A percentile compares a stretch with the other conserved stretches of the same genome.
Conservation (phyloP, 2,113 vertebrate species). For the Eleginops maclovinus region DNA sequence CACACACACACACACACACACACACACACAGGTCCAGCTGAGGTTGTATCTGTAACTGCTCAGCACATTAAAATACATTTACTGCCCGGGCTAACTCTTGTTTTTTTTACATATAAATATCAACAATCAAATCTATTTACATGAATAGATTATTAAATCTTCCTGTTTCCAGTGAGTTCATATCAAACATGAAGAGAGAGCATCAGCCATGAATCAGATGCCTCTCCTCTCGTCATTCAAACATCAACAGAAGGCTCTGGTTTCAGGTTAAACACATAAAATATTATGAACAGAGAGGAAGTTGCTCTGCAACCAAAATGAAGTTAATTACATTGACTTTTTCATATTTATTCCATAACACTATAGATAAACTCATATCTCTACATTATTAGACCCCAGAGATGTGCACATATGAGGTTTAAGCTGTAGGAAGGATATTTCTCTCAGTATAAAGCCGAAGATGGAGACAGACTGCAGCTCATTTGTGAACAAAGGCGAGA, state of each 20-base stretch:
- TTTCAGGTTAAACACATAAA: constrained; percentile 82
- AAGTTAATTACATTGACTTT: constrained; percentile 83
- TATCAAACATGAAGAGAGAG: constrained; percentile 75
- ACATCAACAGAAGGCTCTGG: constrained; percentile 79
- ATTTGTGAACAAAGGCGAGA: constrained; percentile 5
- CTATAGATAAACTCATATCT: constrained; percentile 51
- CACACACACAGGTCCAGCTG: constrained; percentile 59
- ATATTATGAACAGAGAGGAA: constrained; percentile 73
- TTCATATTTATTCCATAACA: constrained; percentile 76
- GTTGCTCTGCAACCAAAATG: constrained; percentile 94
- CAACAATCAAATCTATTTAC: constrained; percentile 79
- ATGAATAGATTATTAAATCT: constrained; percentile 85
- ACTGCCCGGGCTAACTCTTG: constrained; percentile 43
- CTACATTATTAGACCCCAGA: constrained; percentile 24
- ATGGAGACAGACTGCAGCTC: constrained; percentile 13
- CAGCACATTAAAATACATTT: constrained; percentile 70
- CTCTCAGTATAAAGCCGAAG: not conserved
- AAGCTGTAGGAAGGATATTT: constrained; percentile 33
- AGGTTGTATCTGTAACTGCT: constrained; percentile 48
- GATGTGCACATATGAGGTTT: constrained; percentile 13
- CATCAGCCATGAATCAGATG: constrained; percentile 80
- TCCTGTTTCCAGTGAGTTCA: constrained; percentile 87
- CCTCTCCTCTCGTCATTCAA: constrained; percentile 85
- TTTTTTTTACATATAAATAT: constrained; percentile 80
- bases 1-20: constrained; percentile 24